Percentiles rank a stretch among this genome's conserved stretches.
These are phyloP conservation scores for Ascaphus truei DNA, from an alignment of 2,113 vertebrate species.

Conservation along the genomic window DNA sequence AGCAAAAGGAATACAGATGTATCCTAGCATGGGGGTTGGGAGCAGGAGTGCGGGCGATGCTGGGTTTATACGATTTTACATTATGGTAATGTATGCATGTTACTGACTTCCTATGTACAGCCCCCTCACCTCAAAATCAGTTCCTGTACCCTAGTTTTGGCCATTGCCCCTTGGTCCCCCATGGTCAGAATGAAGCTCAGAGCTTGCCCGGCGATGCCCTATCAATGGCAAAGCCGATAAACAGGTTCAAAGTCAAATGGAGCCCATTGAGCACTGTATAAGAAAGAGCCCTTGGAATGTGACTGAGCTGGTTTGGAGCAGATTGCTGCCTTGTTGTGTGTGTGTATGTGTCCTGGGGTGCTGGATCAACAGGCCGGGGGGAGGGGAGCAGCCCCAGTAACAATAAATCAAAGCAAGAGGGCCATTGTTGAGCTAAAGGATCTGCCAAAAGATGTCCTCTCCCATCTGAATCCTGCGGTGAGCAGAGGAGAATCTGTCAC, in stretches of 20 bases:
- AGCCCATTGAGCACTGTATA: constrained; percentile 41
- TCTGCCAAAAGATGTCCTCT: constrained; percentile 18
- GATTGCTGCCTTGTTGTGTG: background rate
- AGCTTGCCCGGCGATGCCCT: too few species aligned
- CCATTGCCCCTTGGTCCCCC: too few species aligned
- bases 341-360: constrained; percentile 39
- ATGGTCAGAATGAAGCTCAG: too few species aligned
- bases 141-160: too few species aligned
- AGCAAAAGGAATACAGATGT: too few species aligned
- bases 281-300: constrained; percentile 46
- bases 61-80: too few species aligned
- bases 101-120: too few species aligned
- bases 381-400: constrained; percentile 11
- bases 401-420: constrained; percentile 41
- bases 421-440: constrained; percentile 34
- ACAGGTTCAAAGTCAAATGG: constrained; percentile 56
- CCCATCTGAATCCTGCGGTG: constrained; percentile 24
- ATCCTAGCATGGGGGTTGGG: too few species aligned
- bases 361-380: constrained; percentile 38
- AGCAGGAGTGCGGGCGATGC: too few species aligned
- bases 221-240: too few species aligned
- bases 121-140: too few species aligned
- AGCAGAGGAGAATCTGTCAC: constrained; percentile 34
- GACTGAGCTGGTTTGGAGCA: constrained; percentile 32
- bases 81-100: too few species aligned